Conservation (phyloP, 2,888 invertebrate genomes). For the Sturmia bella region DNA sequence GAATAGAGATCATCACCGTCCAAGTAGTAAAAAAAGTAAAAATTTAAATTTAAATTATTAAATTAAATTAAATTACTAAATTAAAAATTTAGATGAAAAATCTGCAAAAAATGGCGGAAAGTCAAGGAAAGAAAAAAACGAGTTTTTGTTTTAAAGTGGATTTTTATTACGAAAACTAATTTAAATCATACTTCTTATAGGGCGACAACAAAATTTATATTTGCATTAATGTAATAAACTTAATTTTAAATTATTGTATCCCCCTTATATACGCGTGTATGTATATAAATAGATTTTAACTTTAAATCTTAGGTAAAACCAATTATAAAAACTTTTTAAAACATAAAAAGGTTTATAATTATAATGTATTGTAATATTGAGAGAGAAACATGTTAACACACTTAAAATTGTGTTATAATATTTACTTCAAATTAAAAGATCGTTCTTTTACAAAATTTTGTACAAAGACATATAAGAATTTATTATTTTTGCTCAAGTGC, state of each 20-base stretch:
- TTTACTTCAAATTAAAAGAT: constrained; percentile 2
- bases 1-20: no score
- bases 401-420: constrained; percentile 12
- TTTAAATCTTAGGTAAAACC: constrained; percentile 55
- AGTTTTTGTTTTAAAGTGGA: constrained; percentile 7
- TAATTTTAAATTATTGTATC: constrained; percentile 11
- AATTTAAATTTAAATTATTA: no score
- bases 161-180: constrained; percentile 54
- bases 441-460: neutral
- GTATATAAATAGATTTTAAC: constrained; percentile 35
- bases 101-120: no score
- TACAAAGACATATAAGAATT: no score
- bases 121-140: no score
- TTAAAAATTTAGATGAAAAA: no score
- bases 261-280: neutral
- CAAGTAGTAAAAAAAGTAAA: no score
- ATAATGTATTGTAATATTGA: constrained; percentile 14
- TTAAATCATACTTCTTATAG: constrained; percentile 25
- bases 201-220: constrained; percentile 13
- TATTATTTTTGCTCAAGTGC: no score
- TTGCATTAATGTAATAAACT: constrained; percentile 10
- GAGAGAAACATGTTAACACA: constrained; percentile 1
- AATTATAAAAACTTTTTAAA: constrained; percentile 12
- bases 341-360: constrained; percentile 20
- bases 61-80: no score